These are phyloP conservation scores for Rhogogaster chlorosoma DNA, from an alignment of 2,888 invertebrate species.

Conservation along the genomic window DNA sequence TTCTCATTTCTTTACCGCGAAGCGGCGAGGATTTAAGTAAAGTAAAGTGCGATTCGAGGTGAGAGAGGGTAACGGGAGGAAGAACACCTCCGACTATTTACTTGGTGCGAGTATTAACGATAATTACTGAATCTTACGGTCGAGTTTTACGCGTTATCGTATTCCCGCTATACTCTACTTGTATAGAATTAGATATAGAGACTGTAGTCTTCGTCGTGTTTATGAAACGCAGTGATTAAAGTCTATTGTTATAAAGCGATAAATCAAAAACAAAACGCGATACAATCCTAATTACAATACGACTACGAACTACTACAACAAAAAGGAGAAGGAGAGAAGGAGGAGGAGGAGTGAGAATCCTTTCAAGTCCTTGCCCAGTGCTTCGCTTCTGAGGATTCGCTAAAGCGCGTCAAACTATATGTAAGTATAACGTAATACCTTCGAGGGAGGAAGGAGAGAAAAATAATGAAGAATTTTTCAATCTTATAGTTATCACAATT, in stretches of 20 bases:
- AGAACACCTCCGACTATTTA: background rate
- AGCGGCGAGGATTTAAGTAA: background rate
- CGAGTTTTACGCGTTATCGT: background rate
- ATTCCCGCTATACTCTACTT: background rate
- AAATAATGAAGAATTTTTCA: background rate
- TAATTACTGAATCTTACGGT: background rate
- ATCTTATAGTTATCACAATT: background rate
- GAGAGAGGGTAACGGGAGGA: background rate
- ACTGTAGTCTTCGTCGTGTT: background rate
- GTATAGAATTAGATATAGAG: background rate
- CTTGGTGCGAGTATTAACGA: background rate
- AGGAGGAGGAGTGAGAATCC: conserved; percentile 26
- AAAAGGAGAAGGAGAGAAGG: background rate
- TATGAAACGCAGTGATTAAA: background rate
- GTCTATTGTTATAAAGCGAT: background rate
- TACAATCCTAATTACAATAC: background rate
- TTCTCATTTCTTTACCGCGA: background rate
- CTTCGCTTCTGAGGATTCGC: conserved; percentile 45
- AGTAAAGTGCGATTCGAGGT: background rate
- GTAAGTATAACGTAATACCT: background rate
- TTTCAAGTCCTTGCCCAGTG: conserved; percentile 41
- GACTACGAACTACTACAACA: background rate
- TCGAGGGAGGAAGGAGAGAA: background rate
- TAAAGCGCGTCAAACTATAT: conserved; percentile 33
- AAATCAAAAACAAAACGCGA: background rate